Base-by-base conservation (phyloP, 2,888 invertebrate species). In the Phalera bucephala region DNA sequence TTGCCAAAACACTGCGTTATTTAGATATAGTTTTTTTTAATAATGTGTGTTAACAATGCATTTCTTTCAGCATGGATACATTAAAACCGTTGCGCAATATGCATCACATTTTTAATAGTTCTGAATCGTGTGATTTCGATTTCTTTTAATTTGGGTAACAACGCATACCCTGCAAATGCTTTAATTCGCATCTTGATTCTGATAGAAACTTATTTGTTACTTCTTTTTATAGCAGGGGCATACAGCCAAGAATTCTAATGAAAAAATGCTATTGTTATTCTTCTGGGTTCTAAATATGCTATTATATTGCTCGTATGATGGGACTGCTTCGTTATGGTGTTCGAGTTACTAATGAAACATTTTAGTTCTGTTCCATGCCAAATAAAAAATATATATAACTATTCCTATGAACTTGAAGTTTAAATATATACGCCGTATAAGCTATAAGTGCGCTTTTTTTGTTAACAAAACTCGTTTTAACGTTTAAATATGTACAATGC, bases 401-500 rank as follows among this genome's bases (percentile, higher is more conserved):
- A 27, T 14, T 26, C 11, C 17, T 14, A 14, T 27, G 14, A 14
- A 8, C 19, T 8, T 23, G 15, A 25, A 36, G 20, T 23, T 5
- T 28, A 30, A 25, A 5, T 17, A 30, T 9, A 29, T 33, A 33
- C 17, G 27, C 7, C 11, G 14, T 8, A 14, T 23, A 15, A 31
- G 31, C 28, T 38, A 28, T 40, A 22, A 40, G 36, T 33, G 32
- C 41, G 30, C 51, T 49, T 43, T 31, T 23, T 47, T 36, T 26
- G 45, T 36, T 35, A 35, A 14, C 38, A 37, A 46, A 50, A 53
- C 54, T 39, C 38, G 52, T 55, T 55, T 62, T 33, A 52, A 50
- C 45, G 48, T 47, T 45, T 48, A 52, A 52, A 54, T 47, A 48
- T 45, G 34, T 52, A 55, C 45, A 45, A 55, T 45, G 33, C 43